phyloP scores from a whole-genome alignment of 1,140 invertebrate species.

The Halotydeus destructor region DNA sequence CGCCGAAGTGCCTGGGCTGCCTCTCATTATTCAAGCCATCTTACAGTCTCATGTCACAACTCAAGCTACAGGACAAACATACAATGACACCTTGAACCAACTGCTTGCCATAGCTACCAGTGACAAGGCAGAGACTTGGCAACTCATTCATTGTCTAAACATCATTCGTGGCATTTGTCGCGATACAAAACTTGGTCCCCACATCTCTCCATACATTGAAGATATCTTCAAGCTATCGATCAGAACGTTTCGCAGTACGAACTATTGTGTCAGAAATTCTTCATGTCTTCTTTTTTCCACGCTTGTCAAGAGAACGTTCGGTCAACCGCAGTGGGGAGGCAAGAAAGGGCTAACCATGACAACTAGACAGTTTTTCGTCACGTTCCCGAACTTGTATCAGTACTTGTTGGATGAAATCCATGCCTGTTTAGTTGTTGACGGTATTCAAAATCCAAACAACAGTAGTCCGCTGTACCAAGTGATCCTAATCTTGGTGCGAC shows the following conservation, averaged over 20 bases:
- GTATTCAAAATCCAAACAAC: no score
- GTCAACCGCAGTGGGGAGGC: neutral
- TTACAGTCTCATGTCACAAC: slow-evolving; percentile 9
- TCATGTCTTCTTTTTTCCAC: slow-evolving; percentile 8
- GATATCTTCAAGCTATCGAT: no score
- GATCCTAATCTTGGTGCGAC: slow-evolving; percentile 47
- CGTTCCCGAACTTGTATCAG: slow-evolving; percentile 10
- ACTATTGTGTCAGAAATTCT: no score
- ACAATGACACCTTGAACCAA: neutral
- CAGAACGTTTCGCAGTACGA: no score
- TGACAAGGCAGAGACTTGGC: slow-evolving; percentile 7
- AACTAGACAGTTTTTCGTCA: slow-evolving; percentile 5
- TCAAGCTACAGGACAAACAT: neutral
- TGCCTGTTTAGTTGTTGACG: no score
- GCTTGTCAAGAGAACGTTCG: no score
- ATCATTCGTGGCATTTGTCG: slow-evolving; percentile 57
- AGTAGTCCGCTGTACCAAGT: slow-evolving; percentile 43
- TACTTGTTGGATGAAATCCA: slow-evolving; percentile 14
- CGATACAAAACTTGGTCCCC: slow-evolving; percentile 47
- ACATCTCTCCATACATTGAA: slow-evolving; percentile 47
- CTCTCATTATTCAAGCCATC: slow-evolving; percentile 61
- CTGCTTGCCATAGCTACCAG: neutral
- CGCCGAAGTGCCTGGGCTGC: slow-evolving; percentile 70
- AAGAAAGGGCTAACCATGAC: slow-evolving; percentile 12
- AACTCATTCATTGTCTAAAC: slow-evolving; percentile 49